Evolutionary conservation across 2,113 vertebrate genomes (phyloP).

Genomic region (Phycodurus eques): DNA sequence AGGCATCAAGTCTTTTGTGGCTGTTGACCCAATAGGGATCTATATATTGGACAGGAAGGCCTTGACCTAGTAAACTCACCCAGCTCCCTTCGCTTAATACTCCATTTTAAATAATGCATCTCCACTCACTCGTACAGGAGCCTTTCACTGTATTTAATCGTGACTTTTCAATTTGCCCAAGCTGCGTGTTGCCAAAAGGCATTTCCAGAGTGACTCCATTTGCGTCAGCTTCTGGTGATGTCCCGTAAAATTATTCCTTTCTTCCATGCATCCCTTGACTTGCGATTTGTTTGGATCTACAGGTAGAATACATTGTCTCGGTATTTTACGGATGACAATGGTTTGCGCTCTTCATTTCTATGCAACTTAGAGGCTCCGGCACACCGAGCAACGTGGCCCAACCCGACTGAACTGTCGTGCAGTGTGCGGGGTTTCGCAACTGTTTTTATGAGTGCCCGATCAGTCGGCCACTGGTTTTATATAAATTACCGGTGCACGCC

Average conservation of each 20-base stretch:
- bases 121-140: constrained; percentile 24
- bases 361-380: too few relatives aligned
- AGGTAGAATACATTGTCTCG: too few relatives aligned
- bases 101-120: constrained; percentile 47
- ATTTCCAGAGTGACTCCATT: constrained; percentile 30
- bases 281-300: not conserved
- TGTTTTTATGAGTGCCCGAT: too few relatives aligned
- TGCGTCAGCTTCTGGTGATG: constrained; percentile 15
- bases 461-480: too few relatives aligned
- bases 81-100: constrained; percentile 43
- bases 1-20: constrained; percentile 13
- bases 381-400: too few relatives aligned
- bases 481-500: too few relatives aligned
- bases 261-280: not conserved
- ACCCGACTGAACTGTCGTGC: too few relatives aligned
- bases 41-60: constrained; percentile 17
- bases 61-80: constrained; percentile 46
- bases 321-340: too few relatives aligned
- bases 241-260: constrained; percentile 15
- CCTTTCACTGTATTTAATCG: constrained; percentile 19
- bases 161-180: constrained; percentile 21
- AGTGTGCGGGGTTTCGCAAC: too few relatives aligned
- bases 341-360: too few relatives aligned
- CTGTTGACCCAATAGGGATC: constrained; percentile 7
- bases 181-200: constrained; percentile 17